Evolutionary conservation across 2,113 vertebrate species (phyloP), one percentile per base, ranked within the genome.

Genomic region (Platysternon megacephalum): DNA sequence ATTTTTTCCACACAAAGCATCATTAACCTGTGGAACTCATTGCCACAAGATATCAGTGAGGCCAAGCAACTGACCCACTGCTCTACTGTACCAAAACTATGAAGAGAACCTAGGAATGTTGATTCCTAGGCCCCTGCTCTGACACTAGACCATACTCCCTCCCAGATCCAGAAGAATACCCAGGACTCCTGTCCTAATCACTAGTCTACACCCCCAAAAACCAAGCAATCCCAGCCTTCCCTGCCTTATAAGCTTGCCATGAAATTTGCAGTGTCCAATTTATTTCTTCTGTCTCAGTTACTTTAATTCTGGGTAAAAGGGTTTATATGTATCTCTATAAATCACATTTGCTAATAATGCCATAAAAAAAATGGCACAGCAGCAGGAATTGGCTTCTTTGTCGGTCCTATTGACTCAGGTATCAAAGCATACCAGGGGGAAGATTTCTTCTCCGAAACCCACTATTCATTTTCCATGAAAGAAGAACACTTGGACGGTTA

Each of bases 401-500:
- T 72, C n/a, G 2, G 74, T 46, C 42, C 74, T 78, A 46, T 78
- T 55, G 83, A 35, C 56, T 11, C 0, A 0, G 90, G 82, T 39
- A 91, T 52, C 46, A 2, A 2, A 4, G 6, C 61, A 55, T 13
- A 51, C 2, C 14, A 76, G 51, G 0, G 1, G 24, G 42, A 56
- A 86, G 8, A 48, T 32, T 35, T 81, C 10, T 12, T 8, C 8
- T 5, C 79, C 74, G 16, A 48, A 58, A 39, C 51, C 58, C 56
- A 6, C 74, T 11, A 52, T 91, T 51, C 42, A 46, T 78, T 78
- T 78, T 28, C 42, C 6, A 39, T 26, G 32, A 61, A 84, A 81
- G 10, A 79, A 0, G 4, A 82, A 35, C 46, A 8, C 46, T 39
- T 24, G 48, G 83, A n/a, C 21, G 46, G 29, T 11, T 9, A 35